Evolutionary conservation across 1,140 invertebrate genomes (phyloP), one percentile per base, ranked within the genome.

Genomic region (Drosophila seguyi): DNA sequence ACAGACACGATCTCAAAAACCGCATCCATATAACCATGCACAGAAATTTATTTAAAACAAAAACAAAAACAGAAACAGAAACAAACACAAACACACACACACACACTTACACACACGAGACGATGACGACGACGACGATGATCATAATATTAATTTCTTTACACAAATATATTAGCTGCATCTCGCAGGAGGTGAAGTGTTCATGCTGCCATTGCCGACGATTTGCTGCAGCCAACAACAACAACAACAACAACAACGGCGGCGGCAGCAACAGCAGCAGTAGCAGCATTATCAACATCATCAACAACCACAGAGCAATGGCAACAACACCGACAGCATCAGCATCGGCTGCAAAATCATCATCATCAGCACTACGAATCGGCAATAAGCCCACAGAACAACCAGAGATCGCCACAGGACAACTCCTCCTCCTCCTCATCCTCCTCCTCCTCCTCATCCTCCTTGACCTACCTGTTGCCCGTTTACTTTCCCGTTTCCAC

Each of bases 21-120:
- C 81, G 79, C 91, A 92, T 92, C 92, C 92, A 75, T 93, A 93
- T 92, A 81, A 91, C 72, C 72, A 92, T 92, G 85, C 88, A 81
- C 91, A 92, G 79, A 92, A 92, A 91, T 92, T 91, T 90, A 92
- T 92, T 80, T 92, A 92, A 92, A 36, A 36, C 10, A 50, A 50
- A 50, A 50, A 27, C 16, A 25, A n/a, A 14, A 27, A 3, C 8
- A 31, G 10, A 31, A 29, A 29, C 25, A 27, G 0, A 27, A 3
- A 48, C 16, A 48, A 7, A 47, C 11, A 34, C 11, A 18, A 13
- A 1, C 2, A 34, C 31, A 34, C 31, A 50, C 29, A 34, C 18
- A 52, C n/a, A 52, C 48, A 52, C 6, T 34, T 18, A 14, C 11
- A 48, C 8, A 31, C 25, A 34, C 25, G 31, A 25, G 27, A 22